Base-by-base conservation (phyloP, 2,888 invertebrate genomes). In the Rhabditophanes sp. region DNA sequence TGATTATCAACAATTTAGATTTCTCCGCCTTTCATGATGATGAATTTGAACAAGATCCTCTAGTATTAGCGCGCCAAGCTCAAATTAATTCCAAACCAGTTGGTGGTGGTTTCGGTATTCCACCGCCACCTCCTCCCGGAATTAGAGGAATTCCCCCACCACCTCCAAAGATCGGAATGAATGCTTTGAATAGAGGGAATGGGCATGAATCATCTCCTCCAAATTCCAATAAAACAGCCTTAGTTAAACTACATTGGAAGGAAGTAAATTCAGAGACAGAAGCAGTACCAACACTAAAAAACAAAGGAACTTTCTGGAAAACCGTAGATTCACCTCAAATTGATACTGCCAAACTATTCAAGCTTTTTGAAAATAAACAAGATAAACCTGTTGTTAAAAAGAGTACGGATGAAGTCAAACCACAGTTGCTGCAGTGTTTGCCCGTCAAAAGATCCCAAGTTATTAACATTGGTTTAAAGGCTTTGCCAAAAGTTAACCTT, bases 401-500 rank as follows among this genome's bases (percentile, higher is more conserved):
- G 36, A 31, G 42, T 8, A 50, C 39, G 23, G 41, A 45, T 5
- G 56, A 46, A 24, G 39, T 49, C 22, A 82, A 79, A 69, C 83
- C 82, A 66, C 82, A 84, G 68, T 77, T 87, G 42, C 81, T 88
- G 35, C 30, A 24, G 9, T 87, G 96, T 24, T 71, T 96, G 68
- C 87, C 88, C 67, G 80, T 87, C 27, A 96, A 93, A 67, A 75
- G 96, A 46, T 96, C 96, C 5, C 96, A 96, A 68, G 90, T 88
- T 25, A 96, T 99, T 53, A 96, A 96, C 67, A 99, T 99, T 56
- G 90, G 90, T 11, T 82, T 99, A 79, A 99, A 93, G 15, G 93
- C 90, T 66, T 72, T 99, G 46, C 96, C 96, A 2, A 90, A 90
- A 1, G 84, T 90, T 0, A 76, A 88, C 46, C 84, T 90, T 5